A percentile compares a stretch with the other conserved stretches of the same genome.
These are phyloP conservation scores for Xiphophorus hellerii DNA, from an alignment of 2,113 vertebrate species.

Conservation along the genomic window DNA sequence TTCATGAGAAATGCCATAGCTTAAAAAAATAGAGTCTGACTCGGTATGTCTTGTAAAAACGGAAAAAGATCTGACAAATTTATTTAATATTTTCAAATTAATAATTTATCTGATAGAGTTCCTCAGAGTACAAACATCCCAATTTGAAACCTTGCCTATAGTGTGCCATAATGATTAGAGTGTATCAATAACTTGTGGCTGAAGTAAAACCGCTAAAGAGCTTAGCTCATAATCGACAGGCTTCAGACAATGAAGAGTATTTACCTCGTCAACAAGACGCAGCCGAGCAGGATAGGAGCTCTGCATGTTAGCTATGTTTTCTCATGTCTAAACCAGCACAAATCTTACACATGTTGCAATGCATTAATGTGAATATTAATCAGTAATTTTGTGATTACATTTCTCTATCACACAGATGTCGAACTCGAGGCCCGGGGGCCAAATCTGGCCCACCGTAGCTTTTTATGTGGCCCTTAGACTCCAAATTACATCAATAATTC, in stretches of 20 bases:
- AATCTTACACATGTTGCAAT: no score
- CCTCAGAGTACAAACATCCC: conserved; percentile 14
- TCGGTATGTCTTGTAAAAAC: background rate
- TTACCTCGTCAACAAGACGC: conserved; percentile 58
- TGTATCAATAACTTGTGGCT: conserved; percentile 66
- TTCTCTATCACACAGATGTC: no score
- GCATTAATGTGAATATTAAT: no score
- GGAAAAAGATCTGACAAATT: background rate
- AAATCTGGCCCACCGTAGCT: no score
- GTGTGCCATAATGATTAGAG: conserved; percentile 68
- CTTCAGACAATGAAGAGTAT: conserved; percentile 38
- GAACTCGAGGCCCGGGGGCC: no score
- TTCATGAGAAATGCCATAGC: conserved; percentile 74
- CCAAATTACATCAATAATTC: no score
- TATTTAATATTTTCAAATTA: background rate
- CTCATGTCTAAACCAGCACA: no score
- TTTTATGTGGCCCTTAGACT: no score
- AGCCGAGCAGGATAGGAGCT: background rate
- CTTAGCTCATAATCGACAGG: conserved; percentile 82
- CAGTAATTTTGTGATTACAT: no score
- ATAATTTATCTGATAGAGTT: conserved; percentile 1
- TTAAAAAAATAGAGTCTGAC: background rate
- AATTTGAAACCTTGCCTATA: conserved; percentile 21
- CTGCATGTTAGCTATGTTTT: background rate
- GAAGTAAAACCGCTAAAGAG: conserved; percentile 72